phyloP scores from a whole-genome alignment of 2,888 invertebrate species.

The Rutpela maculata region DNA sequence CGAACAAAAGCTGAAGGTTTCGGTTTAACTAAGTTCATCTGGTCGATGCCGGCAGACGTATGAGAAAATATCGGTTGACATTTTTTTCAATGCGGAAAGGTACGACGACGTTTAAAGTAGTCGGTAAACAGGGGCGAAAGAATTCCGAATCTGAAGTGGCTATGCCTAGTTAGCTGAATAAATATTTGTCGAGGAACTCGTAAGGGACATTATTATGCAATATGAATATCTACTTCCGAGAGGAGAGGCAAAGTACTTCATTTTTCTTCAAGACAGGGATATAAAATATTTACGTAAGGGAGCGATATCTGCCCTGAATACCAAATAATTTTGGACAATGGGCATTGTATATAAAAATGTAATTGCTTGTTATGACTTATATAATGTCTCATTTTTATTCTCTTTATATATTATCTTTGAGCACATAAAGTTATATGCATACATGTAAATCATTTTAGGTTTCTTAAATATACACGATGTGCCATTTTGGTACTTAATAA shows the following conservation, averaged over 20 bases:
- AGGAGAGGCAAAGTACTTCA: conserved; percentile 49
- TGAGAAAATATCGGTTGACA: conserved; percentile 63
- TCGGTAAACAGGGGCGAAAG: conserved; percentile 59
- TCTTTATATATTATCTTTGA: too few relatives aligned
- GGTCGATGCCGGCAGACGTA: conserved; percentile 46
- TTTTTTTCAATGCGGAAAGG: conserved; percentile 47
- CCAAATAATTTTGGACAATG: conserved; percentile 38
- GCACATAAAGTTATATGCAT: too few relatives aligned
- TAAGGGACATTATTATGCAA: conserved; percentile 59
- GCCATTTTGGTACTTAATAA: too few relatives aligned
- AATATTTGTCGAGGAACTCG: conserved; percentile 56
- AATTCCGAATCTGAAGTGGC: conserved; percentile 59
- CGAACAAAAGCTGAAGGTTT: conserved; percentile 49
- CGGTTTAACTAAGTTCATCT: conserved; percentile 58
- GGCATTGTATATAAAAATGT: not conserved
- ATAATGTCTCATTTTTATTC: too few relatives aligned
- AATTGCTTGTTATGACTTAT: not conserved
- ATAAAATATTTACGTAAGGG: conserved; percentile 48
- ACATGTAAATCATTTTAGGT: too few relatives aligned
- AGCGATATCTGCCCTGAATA: conserved; percentile 48
- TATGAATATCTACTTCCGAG: conserved; percentile 57
- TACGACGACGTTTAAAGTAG: conserved; percentile 29
- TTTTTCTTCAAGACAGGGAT: conserved; percentile 50
- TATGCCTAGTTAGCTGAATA: conserved; percentile 57
- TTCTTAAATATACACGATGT: too few relatives aligned